Percentiles rank a stretch among this genome's conserved stretches.
Evolutionary conservation across 2,113 vertebrate species (phyloP).

Genomic region (Microcebus jonahi): DNA sequence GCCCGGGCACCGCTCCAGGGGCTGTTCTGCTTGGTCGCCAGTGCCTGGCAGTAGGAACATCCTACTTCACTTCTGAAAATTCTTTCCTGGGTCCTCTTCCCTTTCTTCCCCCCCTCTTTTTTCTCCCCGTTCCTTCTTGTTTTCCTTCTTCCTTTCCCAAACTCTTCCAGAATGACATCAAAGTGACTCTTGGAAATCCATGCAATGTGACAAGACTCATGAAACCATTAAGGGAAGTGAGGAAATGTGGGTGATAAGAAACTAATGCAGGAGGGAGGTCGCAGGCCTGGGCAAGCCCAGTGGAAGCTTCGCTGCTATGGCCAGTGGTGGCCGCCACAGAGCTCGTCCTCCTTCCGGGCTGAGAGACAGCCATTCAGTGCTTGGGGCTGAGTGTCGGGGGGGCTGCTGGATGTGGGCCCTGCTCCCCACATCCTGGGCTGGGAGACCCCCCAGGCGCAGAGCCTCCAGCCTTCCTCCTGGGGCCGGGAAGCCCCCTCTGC

Average conservation of each 20-base stretch:
- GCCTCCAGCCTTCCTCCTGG: too few species aligned
- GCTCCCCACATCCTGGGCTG: not conserved
- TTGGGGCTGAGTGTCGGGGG: too few species aligned
- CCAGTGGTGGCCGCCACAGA: not conserved
- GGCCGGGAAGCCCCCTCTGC: not conserved
- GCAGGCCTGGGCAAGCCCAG: not conserved
- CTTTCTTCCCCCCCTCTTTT: not conserved
- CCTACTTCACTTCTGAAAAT: not conserved
- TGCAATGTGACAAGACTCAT: not conserved
- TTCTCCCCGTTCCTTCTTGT: not conserved
- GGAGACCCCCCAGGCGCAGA: not conserved
- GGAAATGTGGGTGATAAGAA: not conserved
- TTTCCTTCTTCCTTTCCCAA: not conserved
- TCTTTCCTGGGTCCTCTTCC: not conserved
- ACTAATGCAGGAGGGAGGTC: not conserved
- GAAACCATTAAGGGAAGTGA: not conserved
- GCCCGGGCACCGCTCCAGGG: not conserved
- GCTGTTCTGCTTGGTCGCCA: not conserved
- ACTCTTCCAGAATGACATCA: not conserved
- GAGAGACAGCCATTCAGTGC: not conserved
- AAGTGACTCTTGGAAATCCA: not conserved
- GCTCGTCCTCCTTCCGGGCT: not conserved
- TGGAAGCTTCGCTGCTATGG: not conserved
- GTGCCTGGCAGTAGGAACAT: too few species aligned
- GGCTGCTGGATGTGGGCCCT: not conserved